Evolutionary conservation across 2,888 invertebrate species (phyloP), one percentile per base, ranked within the genome.

Genomic region (Pollenia griseotomentosa): DNA sequence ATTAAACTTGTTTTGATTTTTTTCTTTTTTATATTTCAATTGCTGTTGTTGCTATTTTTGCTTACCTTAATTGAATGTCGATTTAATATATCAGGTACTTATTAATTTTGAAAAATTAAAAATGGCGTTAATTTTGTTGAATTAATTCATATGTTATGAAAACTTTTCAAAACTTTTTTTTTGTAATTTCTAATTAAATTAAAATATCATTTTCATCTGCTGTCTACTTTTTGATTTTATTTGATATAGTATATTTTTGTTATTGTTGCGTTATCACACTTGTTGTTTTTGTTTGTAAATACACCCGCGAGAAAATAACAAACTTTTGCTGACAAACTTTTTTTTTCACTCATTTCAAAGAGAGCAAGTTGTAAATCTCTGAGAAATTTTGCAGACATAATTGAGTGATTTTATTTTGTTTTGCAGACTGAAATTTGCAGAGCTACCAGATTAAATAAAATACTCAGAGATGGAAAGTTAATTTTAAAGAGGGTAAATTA

Each of bases 141-240:
- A 55, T 55, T 14, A 51, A 33, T 6, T 33, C 33, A 33, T 33
- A 33, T 33, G 5, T 6, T 6, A 33, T 51, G 12, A 48, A 42
- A 63, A 10, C 63, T 61, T 12, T 33, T n/a, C 16, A n/a, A 61
- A 42, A 61, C 7, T 33, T 33, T 33, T 33, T 33, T 33, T 33
- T 33, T 33, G 33, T 33, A 6, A 33, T 66, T 77, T 53, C 46
- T 83, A 83, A 83, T 83, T 83, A 14, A 70, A 83, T 83, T 83
- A 83, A 70, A 46, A 40, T 57, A 2, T 2, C 11, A 61, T 51
- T 53, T 23, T 23, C 1, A 23, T 57, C 46, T 33, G 16, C 16
- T 75, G 23, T 23, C 23, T 23, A 23, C 23, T 23, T 23, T 23
- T 14, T 53, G 10, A 40, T 44, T 73, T 81, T 80, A 33, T 55